Base-by-base conservation (phyloP, 1,140 invertebrate genomes). In the Holcopasites calliopsidis region DNA sequence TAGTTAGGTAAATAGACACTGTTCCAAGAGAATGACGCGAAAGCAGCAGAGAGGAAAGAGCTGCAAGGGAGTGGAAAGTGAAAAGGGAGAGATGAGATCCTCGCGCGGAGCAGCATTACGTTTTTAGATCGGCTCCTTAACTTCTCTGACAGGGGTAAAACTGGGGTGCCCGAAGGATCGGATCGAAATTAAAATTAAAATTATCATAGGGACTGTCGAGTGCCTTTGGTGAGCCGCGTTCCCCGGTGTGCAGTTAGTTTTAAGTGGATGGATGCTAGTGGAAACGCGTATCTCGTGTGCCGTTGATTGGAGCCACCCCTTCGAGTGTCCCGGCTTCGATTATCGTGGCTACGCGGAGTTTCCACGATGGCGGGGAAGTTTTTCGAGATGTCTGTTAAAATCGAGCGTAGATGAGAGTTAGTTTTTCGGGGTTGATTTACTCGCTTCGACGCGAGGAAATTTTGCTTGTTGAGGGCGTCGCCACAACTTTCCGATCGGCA, bases 171-270 rank as follows among this genome's bases (percentile, higher is more conserved):
- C 49, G 68, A 42, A 55, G 79, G 75, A 81, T 82, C 68, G 69
- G 76, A 88, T 88, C 85, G 86, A 86, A 87, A 88, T 89, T 87
- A 88, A 88, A 88, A 89, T 89, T 86, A 88, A 88, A 87, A 88
- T 88, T 82, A 83, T 87, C 75, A 82, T 80, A 77, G 80, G 81
- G 83, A 82, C 33, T 70, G 68, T 73, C 57, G 49, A 55, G 62
- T 72, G 77, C 76, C 85, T 87, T 89, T 88, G 65, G 73, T 69
- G 65, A 69, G 65, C 73, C 86, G 68, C 76, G 80, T 72, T 87
- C 86, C 85, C 83, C 49, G 62, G 78, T 54, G 83, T 83, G 85
- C 68, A 77, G 84, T 87, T 89, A 89, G 77, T 88, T 86, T 86
- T 84, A 83, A 85, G 73, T 80, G 83, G 85, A 88, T 86, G 83